Evolutionary conservation across 2,797 vertebrate species (phyloP).

Genomic region (Schizothorax lantsangensis): DNA sequence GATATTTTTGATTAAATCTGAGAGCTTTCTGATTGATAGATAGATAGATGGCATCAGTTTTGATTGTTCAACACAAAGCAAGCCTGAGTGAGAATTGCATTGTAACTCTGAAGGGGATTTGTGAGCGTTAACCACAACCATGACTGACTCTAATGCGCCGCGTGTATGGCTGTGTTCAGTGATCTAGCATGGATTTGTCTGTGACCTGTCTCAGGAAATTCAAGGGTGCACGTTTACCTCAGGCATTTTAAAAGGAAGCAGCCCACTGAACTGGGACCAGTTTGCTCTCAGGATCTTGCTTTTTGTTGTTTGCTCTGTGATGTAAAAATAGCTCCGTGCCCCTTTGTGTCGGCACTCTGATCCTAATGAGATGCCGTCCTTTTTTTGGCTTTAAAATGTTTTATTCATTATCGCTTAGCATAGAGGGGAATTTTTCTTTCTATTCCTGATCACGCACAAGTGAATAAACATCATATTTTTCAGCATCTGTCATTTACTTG

Average conservation of each 20-base stretch:
- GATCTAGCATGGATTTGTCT: constrained; percentile 20
- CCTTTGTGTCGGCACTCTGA: constrained; percentile 54
- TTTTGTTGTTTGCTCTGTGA: constrained; percentile 55
- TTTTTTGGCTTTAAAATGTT: constrained; percentile 61
- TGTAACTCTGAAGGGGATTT: constrained; percentile 19
- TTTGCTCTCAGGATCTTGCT: constrained; percentile 50
- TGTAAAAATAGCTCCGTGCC: constrained; percentile 58
- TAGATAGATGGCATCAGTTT: neutral
- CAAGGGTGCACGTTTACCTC: constrained; percentile 38
- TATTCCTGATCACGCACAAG: constrained; percentile 50
- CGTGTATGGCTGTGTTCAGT: constrained; percentile 16
- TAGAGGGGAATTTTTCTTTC: constrained; percentile 45
- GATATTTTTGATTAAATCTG: neutral
- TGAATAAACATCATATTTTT: constrained; percentile 47
- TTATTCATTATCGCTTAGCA: constrained; percentile 62
- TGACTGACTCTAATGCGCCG: neutral
- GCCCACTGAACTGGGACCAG: constrained; percentile 57
- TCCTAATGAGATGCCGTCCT: constrained; percentile 54
- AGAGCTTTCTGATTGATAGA: neutral
- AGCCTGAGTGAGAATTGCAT: neutral
- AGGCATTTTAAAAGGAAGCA: constrained; percentile 31
- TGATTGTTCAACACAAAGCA: constrained; percentile 13
- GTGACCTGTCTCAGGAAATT: constrained; percentile 27
- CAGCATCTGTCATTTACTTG: constrained; percentile 39
- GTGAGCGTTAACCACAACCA: neutral